These are phyloP conservation scores for Lepus europaeus DNA, from an alignment of 2,113 vertebrate species.

Conservation along the genomic window DNA sequence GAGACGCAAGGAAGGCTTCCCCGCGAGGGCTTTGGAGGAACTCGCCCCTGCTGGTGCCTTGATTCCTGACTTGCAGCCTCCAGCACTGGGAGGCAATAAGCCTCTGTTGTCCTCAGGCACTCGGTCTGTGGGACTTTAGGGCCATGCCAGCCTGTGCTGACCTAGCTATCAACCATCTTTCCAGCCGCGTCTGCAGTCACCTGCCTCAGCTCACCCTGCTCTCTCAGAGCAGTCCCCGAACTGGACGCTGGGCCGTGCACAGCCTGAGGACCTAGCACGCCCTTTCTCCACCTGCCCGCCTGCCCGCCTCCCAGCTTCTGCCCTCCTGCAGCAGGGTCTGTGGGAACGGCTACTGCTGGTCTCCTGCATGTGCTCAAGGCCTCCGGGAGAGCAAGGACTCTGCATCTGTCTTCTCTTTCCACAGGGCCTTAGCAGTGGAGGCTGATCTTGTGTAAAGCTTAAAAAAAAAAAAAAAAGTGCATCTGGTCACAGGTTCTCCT, in stretches of 20 bases:
- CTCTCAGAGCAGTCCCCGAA: background rate
- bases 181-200: background rate
- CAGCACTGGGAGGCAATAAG: background rate
- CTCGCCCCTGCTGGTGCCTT: background rate
- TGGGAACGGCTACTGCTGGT: background rate
- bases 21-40: background rate
- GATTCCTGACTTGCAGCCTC: background rate
- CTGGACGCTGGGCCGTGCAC: no score
- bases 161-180: background rate
- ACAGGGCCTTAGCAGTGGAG: background rate
- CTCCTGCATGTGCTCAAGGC: background rate
- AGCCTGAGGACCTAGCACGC: background rate
- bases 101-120: background rate
- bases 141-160: background rate
- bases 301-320: background rate
- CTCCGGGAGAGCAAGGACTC: background rate
- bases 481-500: background rate
- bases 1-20: background rate
- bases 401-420: background rate
- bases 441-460: background rate
- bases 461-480: background rate
- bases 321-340: background rate
- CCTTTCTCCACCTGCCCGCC: background rate
- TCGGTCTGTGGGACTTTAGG: background rate
- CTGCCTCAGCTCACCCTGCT: background rate